These are phyloP conservation scores for Scaeva pyrastri DNA, from an alignment of 2,888 invertebrate species.

Conservation along the genomic window DNA sequence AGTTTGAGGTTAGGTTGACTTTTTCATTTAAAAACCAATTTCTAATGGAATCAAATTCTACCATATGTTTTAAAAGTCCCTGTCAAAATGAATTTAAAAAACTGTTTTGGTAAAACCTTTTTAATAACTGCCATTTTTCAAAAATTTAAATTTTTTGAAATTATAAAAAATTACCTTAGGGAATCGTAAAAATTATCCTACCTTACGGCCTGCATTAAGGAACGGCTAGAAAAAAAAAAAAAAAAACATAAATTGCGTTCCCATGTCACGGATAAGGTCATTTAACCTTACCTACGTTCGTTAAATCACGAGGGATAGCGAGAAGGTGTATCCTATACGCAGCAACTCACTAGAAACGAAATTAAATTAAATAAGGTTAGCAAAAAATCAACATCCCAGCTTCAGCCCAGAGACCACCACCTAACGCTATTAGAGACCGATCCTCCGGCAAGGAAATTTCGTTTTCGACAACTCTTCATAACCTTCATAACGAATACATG, in stretches of 20 bases:
- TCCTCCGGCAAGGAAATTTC: conserved; percentile 42
- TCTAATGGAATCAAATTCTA: too few species aligned
- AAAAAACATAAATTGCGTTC: not conserved
- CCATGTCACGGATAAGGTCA: conserved; percentile 23
- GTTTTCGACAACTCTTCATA: conserved; percentile 42
- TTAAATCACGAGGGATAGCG: not conserved
- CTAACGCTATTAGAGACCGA: conserved; percentile 27
- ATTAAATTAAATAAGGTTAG: conserved; percentile 31
- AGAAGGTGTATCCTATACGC: not conserved
- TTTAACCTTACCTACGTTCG: conserved; percentile 24
- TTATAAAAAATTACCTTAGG: not conserved
- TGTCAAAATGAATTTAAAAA: too few species aligned
- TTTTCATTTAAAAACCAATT: too few species aligned
- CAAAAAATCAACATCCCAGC: too few species aligned
- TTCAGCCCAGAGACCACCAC: conserved; percentile 30
- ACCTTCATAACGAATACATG: conserved; percentile 18
- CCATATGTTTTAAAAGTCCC: too few species aligned
- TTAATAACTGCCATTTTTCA: not conserved
- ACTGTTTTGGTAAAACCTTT: too few species aligned
- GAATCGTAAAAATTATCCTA: not conserved
- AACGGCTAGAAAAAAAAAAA: not conserved
- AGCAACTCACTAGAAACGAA: not conserved
- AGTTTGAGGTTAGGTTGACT: too few species aligned
- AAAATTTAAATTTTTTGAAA: too few species aligned
- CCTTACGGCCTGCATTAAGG: not conserved